Evolutionary conservation across 2,888 invertebrate species (phyloP).

Genomic region (Chrysomela aeneicollis): DNA sequence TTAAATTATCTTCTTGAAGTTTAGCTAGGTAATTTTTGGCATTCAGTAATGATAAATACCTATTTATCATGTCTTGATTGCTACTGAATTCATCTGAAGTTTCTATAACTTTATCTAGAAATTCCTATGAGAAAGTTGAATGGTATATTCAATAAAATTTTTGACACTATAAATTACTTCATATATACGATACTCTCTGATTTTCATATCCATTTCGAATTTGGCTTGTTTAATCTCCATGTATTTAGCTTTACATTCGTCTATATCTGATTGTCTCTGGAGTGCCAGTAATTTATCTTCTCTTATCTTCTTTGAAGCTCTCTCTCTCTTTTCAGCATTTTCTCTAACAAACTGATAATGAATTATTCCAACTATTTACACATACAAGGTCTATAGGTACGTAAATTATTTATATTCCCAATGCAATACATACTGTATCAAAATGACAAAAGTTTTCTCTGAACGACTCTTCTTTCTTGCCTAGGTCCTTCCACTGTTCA

Average conservation of each 20-base stretch:
- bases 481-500: conserved; percentile 41
- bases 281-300: conserved; percentile 65
- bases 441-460: conserved; percentile 38
- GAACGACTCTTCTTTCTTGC: conserved; percentile 36
- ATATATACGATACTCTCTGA: conserved; percentile 67
- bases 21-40: conserved; percentile 66
- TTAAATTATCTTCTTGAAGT: conserved; percentile 66
- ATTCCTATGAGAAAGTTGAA: conserved; percentile 60
- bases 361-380: no score
- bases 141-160: neutral
- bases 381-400: no score
- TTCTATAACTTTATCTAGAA: conserved; percentile 66
- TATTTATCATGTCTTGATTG: conserved; percentile 69
- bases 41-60: conserved; percentile 70
- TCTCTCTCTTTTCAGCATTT: conserved; percentile 70
- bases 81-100: conserved; percentile 67
- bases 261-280: conserved; percentile 63
- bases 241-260: conserved; percentile 20
- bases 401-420: conserved; percentile 1
- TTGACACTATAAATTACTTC: conserved; percentile 58
- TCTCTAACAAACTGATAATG: conserved; percentile 67
- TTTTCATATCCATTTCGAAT: conserved; percentile 64
- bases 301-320: conserved; percentile 67
- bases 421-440: conserved; percentile 33
- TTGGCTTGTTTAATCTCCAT: conserved; percentile 31